These are phyloP conservation scores for Scatophagus argus DNA, from an alignment of 2,113 vertebrate genomes.

Conservation along the genomic window DNA sequence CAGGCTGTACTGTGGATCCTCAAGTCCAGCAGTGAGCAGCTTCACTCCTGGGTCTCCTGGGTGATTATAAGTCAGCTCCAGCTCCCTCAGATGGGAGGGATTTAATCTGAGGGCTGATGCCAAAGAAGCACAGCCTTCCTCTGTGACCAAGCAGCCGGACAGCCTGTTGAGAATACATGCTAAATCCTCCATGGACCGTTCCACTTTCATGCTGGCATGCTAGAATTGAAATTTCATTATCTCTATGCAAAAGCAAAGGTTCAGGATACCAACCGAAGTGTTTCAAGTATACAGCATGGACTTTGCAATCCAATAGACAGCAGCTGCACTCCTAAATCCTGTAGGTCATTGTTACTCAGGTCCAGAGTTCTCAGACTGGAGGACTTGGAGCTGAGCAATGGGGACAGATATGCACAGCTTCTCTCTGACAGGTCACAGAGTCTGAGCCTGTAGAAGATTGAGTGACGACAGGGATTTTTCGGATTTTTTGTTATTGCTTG, in stretches of 20 bases:
- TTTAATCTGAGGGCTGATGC: neutral
- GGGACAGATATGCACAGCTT: neutral
- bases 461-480: neutral
- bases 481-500: too few relatives aligned
- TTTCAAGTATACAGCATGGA: neutral
- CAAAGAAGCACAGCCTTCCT: conserved; percentile 1
- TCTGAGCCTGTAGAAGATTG: neutral
- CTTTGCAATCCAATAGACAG: neutral
- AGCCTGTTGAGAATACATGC: neutral
- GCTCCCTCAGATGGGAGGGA: neutral
- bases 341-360: conserved; percentile 13
- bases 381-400: neutral
- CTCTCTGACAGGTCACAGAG: neutral
- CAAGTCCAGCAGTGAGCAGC: neutral
- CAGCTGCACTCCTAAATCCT: neutral
- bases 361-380: neutral
- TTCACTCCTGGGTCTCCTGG: neutral
- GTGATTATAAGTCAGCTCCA: conserved; percentile 12
- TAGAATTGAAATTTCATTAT: neutral
- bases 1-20: conserved; percentile 6
- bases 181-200: neutral
- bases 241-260: neutral
- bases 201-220: neutral
- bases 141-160: conserved; percentile 18
- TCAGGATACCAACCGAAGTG: neutral